Conservation (phyloP, 2,888 invertebrate species). For the Nezara viridula region DNA sequence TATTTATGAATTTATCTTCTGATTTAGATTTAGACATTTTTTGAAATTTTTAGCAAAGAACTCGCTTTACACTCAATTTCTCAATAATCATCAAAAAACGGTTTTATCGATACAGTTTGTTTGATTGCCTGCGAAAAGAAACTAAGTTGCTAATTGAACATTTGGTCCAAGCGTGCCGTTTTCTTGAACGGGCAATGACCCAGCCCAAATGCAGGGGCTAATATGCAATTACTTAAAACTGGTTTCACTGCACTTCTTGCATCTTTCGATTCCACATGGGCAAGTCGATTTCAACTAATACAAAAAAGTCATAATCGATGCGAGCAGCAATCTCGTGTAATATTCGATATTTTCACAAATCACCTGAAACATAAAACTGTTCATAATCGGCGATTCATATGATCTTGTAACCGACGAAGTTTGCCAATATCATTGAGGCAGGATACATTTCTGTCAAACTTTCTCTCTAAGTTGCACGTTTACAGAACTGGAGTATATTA, state of each 20-base stretch:
- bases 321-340: not conserved
- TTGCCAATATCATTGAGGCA: not conserved
- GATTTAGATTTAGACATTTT: no score
- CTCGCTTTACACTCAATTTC: no score
- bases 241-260: not conserved
- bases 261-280: not conserved
- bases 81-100: no score
- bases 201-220: conserved; percentile 1
- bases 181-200: not conserved
- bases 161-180: not conserved
- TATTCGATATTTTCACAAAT: conserved; percentile 13
- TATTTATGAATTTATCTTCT: no score
- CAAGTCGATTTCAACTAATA: not conserved
- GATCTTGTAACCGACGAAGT: not conserved
- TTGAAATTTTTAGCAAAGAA: no score
- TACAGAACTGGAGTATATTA: conserved; percentile 28
- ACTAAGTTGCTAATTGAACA: not conserved
- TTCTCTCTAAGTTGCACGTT: conserved; percentile 7
- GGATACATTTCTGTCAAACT: conserved; percentile 11
- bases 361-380: not conserved
- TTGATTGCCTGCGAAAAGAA: not conserved
- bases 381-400: not conserved
- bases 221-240: conserved; percentile 4
- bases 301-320: not conserved
- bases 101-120: not conserved